Conservation (phyloP, 2,113 vertebrate species). For the Chionomys nivalis region DNA sequence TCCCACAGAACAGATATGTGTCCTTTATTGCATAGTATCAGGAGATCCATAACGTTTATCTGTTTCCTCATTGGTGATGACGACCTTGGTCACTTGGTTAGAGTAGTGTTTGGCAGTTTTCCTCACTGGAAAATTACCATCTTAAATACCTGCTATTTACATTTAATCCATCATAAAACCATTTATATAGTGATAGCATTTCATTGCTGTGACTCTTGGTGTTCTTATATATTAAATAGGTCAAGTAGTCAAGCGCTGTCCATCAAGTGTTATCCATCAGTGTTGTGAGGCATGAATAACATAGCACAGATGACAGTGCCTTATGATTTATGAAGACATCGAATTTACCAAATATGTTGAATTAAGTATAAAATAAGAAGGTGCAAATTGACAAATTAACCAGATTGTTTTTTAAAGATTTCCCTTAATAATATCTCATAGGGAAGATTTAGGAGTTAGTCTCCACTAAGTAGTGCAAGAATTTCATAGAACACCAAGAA, state of each 20-base stretch:
- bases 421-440: conserved; percentile 29
- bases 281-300: background rate
- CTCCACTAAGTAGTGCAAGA: background rate
- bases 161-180: background rate
- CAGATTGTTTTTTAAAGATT: background rate
- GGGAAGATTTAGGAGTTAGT: conserved; percentile 23
- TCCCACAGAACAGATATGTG: background rate
- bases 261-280: background rate
- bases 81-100: background rate
- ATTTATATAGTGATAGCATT: background rate
- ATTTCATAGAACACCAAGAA: conserved; percentile 19
- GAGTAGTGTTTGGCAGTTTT: background rate
- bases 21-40: background rate
- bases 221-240: background rate
- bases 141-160: background rate
- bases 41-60: background rate
- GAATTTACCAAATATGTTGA: background rate
- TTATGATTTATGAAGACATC: background rate
- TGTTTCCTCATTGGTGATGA: background rate
- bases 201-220: background rate
- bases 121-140: background rate
- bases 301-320: background rate
- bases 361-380: conserved; percentile 32
- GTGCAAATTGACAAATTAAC: background rate
- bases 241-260: background rate